These are phyloP conservation scores for Morpho helenor DNA, from an alignment of 2,888 invertebrate genomes.

Conservation along the genomic window DNA sequence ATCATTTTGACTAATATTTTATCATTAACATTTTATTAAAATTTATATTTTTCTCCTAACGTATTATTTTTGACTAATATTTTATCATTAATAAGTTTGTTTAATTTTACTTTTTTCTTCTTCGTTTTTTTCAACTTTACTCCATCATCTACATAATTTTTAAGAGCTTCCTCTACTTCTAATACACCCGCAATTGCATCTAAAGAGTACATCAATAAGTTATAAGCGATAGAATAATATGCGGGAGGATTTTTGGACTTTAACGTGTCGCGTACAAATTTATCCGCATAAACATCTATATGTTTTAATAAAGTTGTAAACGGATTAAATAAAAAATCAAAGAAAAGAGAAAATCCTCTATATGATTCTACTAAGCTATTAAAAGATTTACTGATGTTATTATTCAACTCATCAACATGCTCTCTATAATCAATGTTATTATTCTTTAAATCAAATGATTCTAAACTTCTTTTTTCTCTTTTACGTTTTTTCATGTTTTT, in stretches of 20 bases:
- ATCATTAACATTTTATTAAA: too few relatives aligned
- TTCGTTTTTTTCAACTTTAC: conserved; percentile 25
- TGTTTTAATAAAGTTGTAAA: conserved; percentile 41
- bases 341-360: conserved; percentile 40
- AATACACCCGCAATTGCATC: conserved; percentile 56
- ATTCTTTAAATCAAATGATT: conserved; percentile 6
- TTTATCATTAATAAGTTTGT: neutral
- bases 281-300: conserved; percentile 44
- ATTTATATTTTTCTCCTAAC: too few relatives aligned
- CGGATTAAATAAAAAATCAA: conserved; percentile 40
- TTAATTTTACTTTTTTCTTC: conserved; percentile 20
- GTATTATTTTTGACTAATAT: too few relatives aligned
- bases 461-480: conserved; percentile 43
- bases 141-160: conserved; percentile 32
- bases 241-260: conserved; percentile 48
- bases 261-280: conserved; percentile 39
- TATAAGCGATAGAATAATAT: conserved; percentile 54
- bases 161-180: conserved; percentile 44
- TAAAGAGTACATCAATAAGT: conserved; percentile 50
- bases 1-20: too few relatives aligned
- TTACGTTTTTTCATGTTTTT: conserved; percentile 37
- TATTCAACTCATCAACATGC: neutral
- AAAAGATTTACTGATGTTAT: neutral
- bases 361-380: conserved; percentile 11
- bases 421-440: neutral